Percentiles rank a stretch among this genome's conserved stretches.
Evolutionary conservation across 2,888 invertebrate species (phyloP).

Genomic region (Hesperia comma): DNA sequence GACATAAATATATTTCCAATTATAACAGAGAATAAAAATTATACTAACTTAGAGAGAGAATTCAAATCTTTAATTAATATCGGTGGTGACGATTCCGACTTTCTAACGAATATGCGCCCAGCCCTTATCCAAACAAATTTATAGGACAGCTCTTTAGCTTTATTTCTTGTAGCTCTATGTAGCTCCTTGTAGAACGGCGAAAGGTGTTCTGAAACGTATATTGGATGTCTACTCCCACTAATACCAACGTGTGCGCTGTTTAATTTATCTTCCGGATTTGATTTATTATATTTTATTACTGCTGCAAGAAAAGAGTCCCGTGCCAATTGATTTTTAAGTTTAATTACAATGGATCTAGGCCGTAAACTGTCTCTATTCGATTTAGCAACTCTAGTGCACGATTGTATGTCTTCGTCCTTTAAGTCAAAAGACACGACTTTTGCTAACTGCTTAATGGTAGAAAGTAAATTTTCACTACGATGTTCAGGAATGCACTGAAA

Average conservation of each 20-base stretch:
- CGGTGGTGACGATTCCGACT: constrained; percentile 5
- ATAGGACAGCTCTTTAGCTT: constrained; percentile 1
- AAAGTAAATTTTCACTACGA: neutral
- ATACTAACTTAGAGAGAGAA: constrained; percentile 4
- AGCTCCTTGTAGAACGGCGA: constrained; percentile 10
- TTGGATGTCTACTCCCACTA: neutral
- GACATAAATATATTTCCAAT: too few relatives aligned
- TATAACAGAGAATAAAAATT: too few relatives aligned
- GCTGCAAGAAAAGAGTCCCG: constrained; percentile 6
- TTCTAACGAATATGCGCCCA: constrained; percentile 12
- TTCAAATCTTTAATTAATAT: constrained; percentile 17
- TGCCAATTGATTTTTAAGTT: neutral
- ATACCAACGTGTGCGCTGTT: constrained; percentile 13
- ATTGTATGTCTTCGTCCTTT: constrained; percentile 5
- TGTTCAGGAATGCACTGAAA: neutral
- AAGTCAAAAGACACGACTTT: too few relatives aligned
- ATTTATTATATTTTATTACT: constrained; percentile 1
- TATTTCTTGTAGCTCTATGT: constrained; percentile 13
- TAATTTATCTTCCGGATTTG: neutral
- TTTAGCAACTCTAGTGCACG: constrained; percentile 14
- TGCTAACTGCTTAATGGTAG: neutral
- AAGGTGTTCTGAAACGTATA: constrained; percentile 12
- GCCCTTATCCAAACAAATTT: constrained; percentile 23
- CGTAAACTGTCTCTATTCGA: neutral
- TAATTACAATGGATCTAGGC: neutral